Evolutionary conservation across 2,113 vertebrate genomes (phyloP), one percentile per base, ranked within the genome.

Genomic region (Ictidomys tridecemlineatus): DNA sequence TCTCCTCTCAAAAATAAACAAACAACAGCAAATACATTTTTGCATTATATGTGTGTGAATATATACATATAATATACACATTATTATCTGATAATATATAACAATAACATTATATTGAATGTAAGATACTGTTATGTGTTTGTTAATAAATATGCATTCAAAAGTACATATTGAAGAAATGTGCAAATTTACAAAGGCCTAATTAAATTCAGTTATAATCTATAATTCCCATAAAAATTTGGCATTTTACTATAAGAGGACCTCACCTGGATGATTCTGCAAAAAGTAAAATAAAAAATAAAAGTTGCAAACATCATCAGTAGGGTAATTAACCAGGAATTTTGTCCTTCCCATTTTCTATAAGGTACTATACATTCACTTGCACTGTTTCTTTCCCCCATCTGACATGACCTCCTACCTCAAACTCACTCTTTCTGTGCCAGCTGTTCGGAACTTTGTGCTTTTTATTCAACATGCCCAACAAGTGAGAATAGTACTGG

Each of bases 181-280:
- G 74, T 85, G 45, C 8, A 76, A 93, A 88, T 92, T 90, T 79
- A 93, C 14, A 76, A 95, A 88, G 24, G 9, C 74, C 34, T 42
- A 72, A 1, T 42, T n/a, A 76, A 76, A 7, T 74, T 74, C 88
- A 9, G 82, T 89, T 85, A 17, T 39, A 77, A 63, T 82, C 24
- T 78, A n/a, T 32, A 91, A 70, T 74, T 85, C 2, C 16, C 18
- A 56, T 13, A 37, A 45, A 42, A 2, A 34, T 85, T 83, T 80
- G 20, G 8, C 45, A 65, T 39, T 78, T 92, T 61, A n/a, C 10
- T 65, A 1, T 65, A 45, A 74, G 24, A 72, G 13, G 72, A 80
- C 8, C 0, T 37, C 53, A 77, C 28, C 5, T 74, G 48, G 9
- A 72, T 85, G 26, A 80, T 61, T 80, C 32, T 70, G 77, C 6